Base-by-base conservation (phyloP, 2,797 vertebrate species). In the Eupleurogrammus muticus region DNA sequence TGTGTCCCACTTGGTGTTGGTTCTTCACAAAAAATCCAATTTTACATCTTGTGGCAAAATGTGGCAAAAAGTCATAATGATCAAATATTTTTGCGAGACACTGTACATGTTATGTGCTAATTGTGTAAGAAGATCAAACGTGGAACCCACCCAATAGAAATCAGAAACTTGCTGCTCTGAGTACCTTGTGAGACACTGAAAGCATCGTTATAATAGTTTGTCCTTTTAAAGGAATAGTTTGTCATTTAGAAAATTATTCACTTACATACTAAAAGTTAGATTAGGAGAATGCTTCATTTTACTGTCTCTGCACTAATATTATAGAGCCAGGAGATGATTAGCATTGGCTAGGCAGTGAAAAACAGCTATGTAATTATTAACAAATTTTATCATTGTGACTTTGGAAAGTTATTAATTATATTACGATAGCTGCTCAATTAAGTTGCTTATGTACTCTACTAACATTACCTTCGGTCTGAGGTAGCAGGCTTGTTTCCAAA, bases 31-130 rank as follows among this genome's bases (percentile, higher is more conserved):
- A n/a, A n/a, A n/a, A n/a, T n/a, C n/a, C n/a, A n/a, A n/a, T n/a
- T n/a, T n/a, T n/a, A n/a, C n/a, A n/a, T n/a, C n/a, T n/a, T n/a
- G n/a, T n/a, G n/a, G n/a, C n/a, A n/a, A n/a, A n/a, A n/a, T n/a
- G n/a, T n/a, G n/a, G n/a, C n/a, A n/a, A n/a, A n/a, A n/a, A n/a
- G n/a, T n/a, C n/a, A n/a, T n/a, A n/a, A n/a, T n/a, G n/a, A 46
- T 60, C 38, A 46, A 62, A 50, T 40, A 77, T 66, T 50, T 59
- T n/a, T n/a, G n/a, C n/a, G n/a, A n/a, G n/a, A 5, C 5, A 50
- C n/a, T 64, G 57, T 46, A 67, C 7, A n/a, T 21, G 10, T 58
- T 65, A 28, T 58, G n/a, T n/a, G 38, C 40, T 64, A 19, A 75
- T n/a, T 34, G n/a, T 60, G 34, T 64, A 61, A 70, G 21, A 67